phyloP scores from a whole-genome alignment of 37 sponge, comb jelly and placozoan species.

The Mnemiopsis leidyi region DNA sequence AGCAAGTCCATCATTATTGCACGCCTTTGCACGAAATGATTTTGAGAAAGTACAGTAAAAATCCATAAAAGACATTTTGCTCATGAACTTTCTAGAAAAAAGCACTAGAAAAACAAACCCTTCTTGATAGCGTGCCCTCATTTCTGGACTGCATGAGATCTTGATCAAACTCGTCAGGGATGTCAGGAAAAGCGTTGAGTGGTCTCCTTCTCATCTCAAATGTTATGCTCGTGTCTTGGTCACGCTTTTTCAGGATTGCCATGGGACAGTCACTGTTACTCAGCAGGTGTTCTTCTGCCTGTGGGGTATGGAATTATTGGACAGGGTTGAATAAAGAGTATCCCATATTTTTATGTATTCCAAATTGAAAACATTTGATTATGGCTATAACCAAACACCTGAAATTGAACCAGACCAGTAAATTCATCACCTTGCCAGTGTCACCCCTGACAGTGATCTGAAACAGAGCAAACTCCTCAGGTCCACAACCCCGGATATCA shows the following conservation, averaged over 20 bases:
- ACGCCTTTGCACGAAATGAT: too few relatives aligned
- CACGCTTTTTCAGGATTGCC: slow-evolving; percentile 3
- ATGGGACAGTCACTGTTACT: slow-evolving; percentile 51
- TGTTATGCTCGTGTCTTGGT: slow-evolving; percentile 27
- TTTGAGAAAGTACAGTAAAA: too few relatives aligned
- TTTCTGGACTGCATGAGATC: slow-evolving; percentile 17
- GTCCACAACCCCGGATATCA: slow-evolving; percentile 61
- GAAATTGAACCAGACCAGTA: too few relatives aligned
- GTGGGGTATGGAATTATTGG: not conserved
- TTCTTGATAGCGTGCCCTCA: not conserved
- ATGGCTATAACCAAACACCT: too few relatives aligned
- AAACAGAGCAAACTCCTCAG: slow-evolving; percentile 63
- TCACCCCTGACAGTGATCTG: slow-evolving; percentile 50
- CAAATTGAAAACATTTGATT: too few relatives aligned
- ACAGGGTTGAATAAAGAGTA: too few relatives aligned
- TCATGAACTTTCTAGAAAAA: too few relatives aligned
- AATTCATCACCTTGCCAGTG: slow-evolving; percentile 31
- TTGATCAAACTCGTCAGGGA: slow-evolving; percentile 36
- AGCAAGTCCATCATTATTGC: too few relatives aligned
- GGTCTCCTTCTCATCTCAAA: slow-evolving; percentile 42
- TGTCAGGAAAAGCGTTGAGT: slow-evolving; percentile 60
- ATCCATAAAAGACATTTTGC: too few relatives aligned
- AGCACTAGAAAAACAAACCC: slow-evolving; percentile 15
- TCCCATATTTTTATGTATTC: too few relatives aligned
- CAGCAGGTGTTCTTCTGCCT: slow-evolving; percentile 49